These are phyloP conservation scores for Andrena flavipes DNA, from an alignment of 2,888 invertebrate species.

Conservation along the genomic window DNA sequence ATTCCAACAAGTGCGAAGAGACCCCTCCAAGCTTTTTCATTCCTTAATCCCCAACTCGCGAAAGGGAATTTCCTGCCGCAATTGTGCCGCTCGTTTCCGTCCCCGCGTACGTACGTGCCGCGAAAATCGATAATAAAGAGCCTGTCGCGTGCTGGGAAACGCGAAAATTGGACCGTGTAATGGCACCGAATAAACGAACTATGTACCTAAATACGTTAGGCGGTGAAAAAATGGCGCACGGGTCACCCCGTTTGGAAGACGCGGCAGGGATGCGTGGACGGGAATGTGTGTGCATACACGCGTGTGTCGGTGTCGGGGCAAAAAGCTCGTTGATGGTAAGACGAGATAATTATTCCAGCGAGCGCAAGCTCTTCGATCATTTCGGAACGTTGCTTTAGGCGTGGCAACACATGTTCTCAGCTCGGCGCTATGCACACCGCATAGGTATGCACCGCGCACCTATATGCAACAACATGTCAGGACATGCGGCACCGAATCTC, in stretches of 20 bases:
- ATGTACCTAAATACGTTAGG: neutral
- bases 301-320: slow-evolving; percentile 46
- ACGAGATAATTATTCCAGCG: slow-evolving; percentile 73
- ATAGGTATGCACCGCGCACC: slow-evolving; percentile 72
- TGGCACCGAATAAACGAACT: slow-evolving; percentile 10
- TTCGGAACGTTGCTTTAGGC: slow-evolving; percentile 75
- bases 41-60: slow-evolving; percentile 8
- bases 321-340: slow-evolving; percentile 70
- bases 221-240: neutral
- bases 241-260: neutral
- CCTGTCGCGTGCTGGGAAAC: slow-evolving; percentile 11
- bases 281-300: neutral
- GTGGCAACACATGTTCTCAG: slow-evolving; percentile 79
- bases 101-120: neutral
- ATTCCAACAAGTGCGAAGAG: slow-evolving; percentile 4
- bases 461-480: slow-evolving; percentile 80
- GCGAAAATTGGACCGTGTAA: slow-evolving; percentile 17
- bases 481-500: slow-evolving; percentile 79
- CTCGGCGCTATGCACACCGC: slow-evolving; percentile 72
- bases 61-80: neutral
- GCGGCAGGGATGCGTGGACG: neutral
- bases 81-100: neutral
- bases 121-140: slow-evolving; percentile 21
- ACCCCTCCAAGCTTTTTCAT: neutral
- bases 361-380: slow-evolving; percentile 74